These are phyloP conservation scores for Notodonta dromedarius DNA, from an alignment of 2,888 invertebrate species.

Conservation along the genomic window DNA sequence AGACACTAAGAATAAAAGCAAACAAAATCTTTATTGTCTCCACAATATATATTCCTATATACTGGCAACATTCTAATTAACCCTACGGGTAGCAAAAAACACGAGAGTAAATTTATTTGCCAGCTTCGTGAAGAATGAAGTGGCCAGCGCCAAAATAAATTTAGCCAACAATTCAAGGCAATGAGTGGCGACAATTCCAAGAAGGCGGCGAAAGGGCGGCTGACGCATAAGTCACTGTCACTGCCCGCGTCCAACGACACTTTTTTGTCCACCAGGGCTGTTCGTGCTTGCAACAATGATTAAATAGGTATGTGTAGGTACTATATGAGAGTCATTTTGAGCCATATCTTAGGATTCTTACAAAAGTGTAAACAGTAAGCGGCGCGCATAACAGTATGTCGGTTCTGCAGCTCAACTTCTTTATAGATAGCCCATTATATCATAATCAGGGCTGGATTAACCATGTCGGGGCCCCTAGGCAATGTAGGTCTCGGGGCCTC, in stretches of 20 bases:
- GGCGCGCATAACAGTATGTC: too few relatives aligned
- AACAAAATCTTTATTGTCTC: too few relatives aligned
- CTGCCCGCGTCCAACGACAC: constrained; percentile 58
- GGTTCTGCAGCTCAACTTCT: too few relatives aligned
- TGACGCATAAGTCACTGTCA: constrained; percentile 79
- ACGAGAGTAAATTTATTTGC: constrained; percentile 11
- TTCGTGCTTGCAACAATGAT: constrained; percentile 62
- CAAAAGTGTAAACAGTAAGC: neutral
- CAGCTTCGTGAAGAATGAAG: constrained; percentile 21
- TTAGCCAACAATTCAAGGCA: constrained; percentile 61
- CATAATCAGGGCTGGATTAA: too few relatives aligned
- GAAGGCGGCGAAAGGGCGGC: constrained; percentile 66
- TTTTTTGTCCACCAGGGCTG: constrained; percentile 66
- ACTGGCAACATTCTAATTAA: neutral
- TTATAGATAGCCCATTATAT: too few relatives aligned
- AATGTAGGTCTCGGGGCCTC: too few relatives aligned
- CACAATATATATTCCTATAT: too few relatives aligned
- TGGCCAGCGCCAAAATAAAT: constrained; percentile 43
- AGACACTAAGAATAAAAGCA: too few relatives aligned
- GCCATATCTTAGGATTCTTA: constrained; percentile 20
- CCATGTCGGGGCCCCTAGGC: too few relatives aligned
- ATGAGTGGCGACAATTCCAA: constrained; percentile 69
- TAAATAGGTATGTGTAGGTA: constrained; percentile 41
- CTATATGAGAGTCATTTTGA: constrained; percentile 22
- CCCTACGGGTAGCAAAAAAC: constrained; percentile 5